Conservation (phyloP, 2,113 vertebrate genomes). For the Eretmochelys imbricata region DNA sequence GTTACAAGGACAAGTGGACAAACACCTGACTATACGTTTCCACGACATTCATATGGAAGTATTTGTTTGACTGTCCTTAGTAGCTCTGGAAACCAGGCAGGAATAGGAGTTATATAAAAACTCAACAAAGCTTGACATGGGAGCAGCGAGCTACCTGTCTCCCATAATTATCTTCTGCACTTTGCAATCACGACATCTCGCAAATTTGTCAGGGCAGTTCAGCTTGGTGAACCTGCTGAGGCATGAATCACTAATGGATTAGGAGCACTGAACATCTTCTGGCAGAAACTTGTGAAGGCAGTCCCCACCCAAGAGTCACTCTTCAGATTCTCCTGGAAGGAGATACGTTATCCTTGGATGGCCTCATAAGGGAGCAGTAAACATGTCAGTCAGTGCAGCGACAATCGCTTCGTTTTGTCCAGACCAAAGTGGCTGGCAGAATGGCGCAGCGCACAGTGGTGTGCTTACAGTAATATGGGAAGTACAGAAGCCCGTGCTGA, state of each 20-base stretch:
- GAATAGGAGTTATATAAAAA: neutral
- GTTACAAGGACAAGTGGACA: neutral
- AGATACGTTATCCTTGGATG: fast-evolving
- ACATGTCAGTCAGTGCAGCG: neutral
- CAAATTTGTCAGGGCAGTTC: neutral
- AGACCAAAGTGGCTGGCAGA: fast-evolving
- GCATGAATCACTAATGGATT: neutral
- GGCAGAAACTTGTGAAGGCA: neutral
- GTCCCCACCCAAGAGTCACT: neutral
- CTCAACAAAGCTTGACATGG: neutral
- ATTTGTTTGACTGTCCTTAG: neutral
- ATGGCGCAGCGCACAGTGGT: neutral
- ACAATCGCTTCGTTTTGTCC: neutral
- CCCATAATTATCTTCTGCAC: neutral
- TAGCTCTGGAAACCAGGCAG: fast-evolving
- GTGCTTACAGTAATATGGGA: fast-evolving
- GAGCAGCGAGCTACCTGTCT: neutral
- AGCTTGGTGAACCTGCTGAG: neutral
- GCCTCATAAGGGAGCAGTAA: neutral
- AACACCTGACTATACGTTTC: neutral
- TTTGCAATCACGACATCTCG: neutral
- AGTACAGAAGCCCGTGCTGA: fast-evolving
- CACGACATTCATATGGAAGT: neutral
- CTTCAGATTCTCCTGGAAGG: neutral
- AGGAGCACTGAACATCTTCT: neutral